These are phyloP conservation scores for Anthoptus insignis DNA, from an alignment of 2,888 invertebrate genomes.

Conservation along the genomic window DNA sequence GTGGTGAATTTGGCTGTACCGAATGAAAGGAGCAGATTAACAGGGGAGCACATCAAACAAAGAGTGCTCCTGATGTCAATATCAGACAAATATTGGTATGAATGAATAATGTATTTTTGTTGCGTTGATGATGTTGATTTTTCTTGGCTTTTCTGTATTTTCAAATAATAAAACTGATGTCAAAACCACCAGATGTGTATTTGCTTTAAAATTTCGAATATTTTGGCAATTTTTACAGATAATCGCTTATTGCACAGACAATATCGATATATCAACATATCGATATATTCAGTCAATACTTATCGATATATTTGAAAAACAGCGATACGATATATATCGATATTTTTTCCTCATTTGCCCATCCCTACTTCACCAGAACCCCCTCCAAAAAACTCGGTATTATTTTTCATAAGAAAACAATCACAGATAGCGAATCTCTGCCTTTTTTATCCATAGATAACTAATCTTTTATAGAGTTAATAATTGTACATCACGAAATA, in stretches of 20 bases:
- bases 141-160: slow-evolving; percentile 26
- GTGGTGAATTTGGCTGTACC: slow-evolving; percentile 50
- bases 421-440: no score
- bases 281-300: no score
- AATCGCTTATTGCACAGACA: slow-evolving; percentile 8
- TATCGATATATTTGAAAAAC: no score
- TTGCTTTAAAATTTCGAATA: slow-evolving; percentile 42
- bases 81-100: slow-evolving; percentile 58
- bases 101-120: slow-evolving; percentile 30
- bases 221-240: slow-evolving; percentile 42
- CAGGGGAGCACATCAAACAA: slow-evolving; percentile 52
- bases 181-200: slow-evolving; percentile 39
- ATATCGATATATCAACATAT: no score
- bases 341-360: no score
- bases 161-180: slow-evolving; percentile 40
- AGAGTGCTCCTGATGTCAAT: slow-evolving; percentile 50
- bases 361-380: no score
- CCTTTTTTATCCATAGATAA: no score
- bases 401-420: no score
- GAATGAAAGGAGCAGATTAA: slow-evolving; percentile 52
- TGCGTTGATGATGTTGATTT: slow-evolving; percentile 25
- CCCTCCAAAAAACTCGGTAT: no score
- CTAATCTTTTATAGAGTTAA: no score
- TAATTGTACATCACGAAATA: no score
- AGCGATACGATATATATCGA: no score